phyloP scores from a whole-genome alignment of 2,888 invertebrate genomes.

The Rambutsinella grinnellia region DNA sequence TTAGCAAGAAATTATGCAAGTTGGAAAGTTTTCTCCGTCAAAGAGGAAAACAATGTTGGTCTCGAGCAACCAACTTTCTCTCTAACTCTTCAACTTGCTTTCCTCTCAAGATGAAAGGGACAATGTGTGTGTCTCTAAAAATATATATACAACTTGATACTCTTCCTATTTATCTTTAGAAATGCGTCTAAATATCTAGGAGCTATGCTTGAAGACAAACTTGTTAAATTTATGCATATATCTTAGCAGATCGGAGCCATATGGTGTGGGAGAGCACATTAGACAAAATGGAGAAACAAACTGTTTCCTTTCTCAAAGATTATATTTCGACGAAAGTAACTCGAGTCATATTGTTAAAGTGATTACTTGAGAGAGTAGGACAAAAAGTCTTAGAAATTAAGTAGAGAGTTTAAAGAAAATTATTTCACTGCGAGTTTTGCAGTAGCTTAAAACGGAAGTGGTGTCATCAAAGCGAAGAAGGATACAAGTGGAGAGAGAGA shows the following conservation, averaged over 20 bases:
- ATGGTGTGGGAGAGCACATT: background rate
- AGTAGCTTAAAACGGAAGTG: too few species aligned
- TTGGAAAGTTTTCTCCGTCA: background rate
- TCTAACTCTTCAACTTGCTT: background rate
- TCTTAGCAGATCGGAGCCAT: background rate
- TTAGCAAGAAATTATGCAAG: constrained; percentile 8
- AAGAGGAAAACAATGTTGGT: background rate
- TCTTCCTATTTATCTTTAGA: background rate
- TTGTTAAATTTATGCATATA: background rate
- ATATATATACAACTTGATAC: too few species aligned
- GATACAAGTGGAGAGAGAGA: too few species aligned
- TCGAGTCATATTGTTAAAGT: too few species aligned
- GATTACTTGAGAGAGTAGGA: too few species aligned
- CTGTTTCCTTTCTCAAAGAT: background rate
- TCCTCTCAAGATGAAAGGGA: background rate
- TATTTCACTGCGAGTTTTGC: too few species aligned
- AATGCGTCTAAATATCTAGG: background rate
- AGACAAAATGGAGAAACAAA: background rate
- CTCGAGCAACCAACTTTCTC: too few species aligned
- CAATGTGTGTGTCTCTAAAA: background rate
- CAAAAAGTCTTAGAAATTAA: too few species aligned
- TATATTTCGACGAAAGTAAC: too few species aligned
- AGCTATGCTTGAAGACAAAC: too few species aligned
- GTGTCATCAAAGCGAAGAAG: background rate
- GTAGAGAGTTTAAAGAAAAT: too few species aligned